Conservation (phyloP, 1,140 invertebrate species). For the Drosophila leontia region DNA sequence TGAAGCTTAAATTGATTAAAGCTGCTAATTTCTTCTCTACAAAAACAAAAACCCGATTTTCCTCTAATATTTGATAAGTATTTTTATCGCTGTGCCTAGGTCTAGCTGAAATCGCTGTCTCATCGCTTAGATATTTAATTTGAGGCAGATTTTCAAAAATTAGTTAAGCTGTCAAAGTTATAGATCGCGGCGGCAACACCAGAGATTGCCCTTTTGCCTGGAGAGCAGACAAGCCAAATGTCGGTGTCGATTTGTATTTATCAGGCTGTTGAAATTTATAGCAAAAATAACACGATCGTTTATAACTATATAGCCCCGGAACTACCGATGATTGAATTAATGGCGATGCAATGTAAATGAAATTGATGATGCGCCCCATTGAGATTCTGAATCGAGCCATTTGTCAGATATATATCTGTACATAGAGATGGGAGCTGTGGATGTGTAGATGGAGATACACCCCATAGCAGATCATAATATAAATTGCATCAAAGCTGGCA, state of each 20-base stretch:
- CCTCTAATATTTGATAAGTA: neutral
- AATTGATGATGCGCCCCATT: conserved; percentile 42
- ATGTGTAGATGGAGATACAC: conserved; percentile 25
- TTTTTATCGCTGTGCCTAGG: neutral
- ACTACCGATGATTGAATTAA: conserved; percentile 49
- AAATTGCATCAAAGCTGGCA: conserved; percentile 67
- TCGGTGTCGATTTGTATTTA: conserved; percentile 52
- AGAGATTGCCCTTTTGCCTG: conserved; percentile 60
- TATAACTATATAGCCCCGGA: conserved; percentile 12
- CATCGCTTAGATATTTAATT: conserved; percentile 29
- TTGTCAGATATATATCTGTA: conserved; percentile 37
- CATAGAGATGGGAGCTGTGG: neutral
- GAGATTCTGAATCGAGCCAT: conserved; percentile 43
- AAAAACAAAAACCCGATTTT: neutral
- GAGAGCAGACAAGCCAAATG: conserved; percentile 47
- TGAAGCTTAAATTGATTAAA: neutral
- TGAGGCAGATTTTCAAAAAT: conserved; percentile 46
- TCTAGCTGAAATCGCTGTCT: conserved; percentile 14
- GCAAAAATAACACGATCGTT: conserved; percentile 35
- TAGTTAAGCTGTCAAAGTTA: conserved; percentile 74
- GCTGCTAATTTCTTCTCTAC: neutral
- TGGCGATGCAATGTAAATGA: conserved; percentile 41
- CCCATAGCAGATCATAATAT: conserved; percentile 28
- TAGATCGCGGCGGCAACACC: conserved; percentile 71
- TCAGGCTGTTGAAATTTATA: conserved; percentile 41